phyloP scores from a whole-genome alignment of 2,797 vertebrate genomes.

The Acestrorhynchus altus region DNA sequence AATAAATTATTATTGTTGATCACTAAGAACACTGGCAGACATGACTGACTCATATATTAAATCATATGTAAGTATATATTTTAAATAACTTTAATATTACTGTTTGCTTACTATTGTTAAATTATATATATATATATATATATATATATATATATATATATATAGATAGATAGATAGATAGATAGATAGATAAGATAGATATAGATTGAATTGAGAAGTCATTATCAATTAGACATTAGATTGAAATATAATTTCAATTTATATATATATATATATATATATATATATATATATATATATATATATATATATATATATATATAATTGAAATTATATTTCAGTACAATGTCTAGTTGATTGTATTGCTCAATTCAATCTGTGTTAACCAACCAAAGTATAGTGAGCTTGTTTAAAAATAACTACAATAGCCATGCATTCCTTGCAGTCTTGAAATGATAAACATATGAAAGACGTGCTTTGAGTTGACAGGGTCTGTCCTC shows the following conservation, averaged over 20 bases:
- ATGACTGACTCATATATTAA: background rate
- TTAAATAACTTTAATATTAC: slow-evolving; percentile 3
- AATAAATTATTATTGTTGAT: background rate
- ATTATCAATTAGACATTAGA: too few species aligned
- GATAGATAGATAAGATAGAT: too few species aligned
- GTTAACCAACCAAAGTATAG: too few species aligned
- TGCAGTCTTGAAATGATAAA: background rate
- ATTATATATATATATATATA: too few species aligned
- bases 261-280: too few species aligned
- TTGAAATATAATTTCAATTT: too few species aligned
- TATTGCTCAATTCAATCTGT: background rate
- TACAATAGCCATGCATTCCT: background rate
- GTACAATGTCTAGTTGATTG: background rate
- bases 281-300: too few species aligned
- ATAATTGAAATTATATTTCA: slow-evolving; percentile 2
- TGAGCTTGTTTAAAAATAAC: background rate
- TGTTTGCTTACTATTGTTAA: slow-evolving; percentile 11
- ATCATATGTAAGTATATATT: background rate
- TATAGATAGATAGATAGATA: background rate
- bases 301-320: background rate
- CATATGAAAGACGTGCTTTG: background rate
- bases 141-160: too few species aligned
- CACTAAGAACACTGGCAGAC: background rate
- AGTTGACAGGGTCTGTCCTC: background rate
- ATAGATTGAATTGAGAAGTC: too few species aligned